Percentiles rank a stretch among this genome's conserved stretches.
Evolutionary conservation across 2,888 invertebrate species (phyloP).

Genomic region (Oligia strigilis): DNA sequence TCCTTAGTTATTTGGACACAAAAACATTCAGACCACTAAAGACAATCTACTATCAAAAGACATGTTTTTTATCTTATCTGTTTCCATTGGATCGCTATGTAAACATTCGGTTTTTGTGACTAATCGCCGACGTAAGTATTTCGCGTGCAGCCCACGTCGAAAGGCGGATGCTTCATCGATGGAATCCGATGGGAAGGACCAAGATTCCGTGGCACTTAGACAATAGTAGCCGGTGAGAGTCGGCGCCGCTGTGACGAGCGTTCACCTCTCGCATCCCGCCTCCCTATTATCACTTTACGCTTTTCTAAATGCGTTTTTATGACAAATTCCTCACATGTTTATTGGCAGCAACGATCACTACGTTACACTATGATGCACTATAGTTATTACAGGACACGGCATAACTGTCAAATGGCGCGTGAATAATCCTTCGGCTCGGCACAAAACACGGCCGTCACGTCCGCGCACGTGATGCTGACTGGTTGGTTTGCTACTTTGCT

Average conservation of each 20-base stretch:
- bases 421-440: slow-evolving; percentile 77
- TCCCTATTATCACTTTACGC: slow-evolving; percentile 79
- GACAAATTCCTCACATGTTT: slow-evolving; percentile 76
- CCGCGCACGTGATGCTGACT: slow-evolving; percentile 89
- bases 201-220: slow-evolving; percentile 90
- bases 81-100: slow-evolving; percentile 76
- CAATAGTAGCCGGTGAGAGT: slow-evolving; percentile 90
- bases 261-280: slow-evolving; percentile 89
- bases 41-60: slow-evolving; percentile 65
- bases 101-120: slow-evolving; percentile 80
- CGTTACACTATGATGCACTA: slow-evolving; percentile 82
- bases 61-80: slow-evolving; percentile 83
- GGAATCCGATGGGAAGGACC: slow-evolving; percentile 90
- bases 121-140: slow-evolving; percentile 77
- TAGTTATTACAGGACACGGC: slow-evolving; percentile 85
- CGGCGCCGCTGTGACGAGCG: slow-evolving; percentile 89
- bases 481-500: slow-evolving; percentile 78
- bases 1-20: slow-evolving; percentile 69
- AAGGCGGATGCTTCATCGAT: slow-evolving; percentile 86
- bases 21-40: slow-evolving; percentile 62
- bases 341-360: slow-evolving; percentile 81
- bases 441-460: slow-evolving; percentile 80
- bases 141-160: slow-evolving; percentile 84
- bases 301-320: slow-evolving; percentile 66
- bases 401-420: slow-evolving; percentile 88